Evolutionary conservation across 2,797 vertebrate species (phyloP).

Genomic region (Prionace glauca): DNA sequence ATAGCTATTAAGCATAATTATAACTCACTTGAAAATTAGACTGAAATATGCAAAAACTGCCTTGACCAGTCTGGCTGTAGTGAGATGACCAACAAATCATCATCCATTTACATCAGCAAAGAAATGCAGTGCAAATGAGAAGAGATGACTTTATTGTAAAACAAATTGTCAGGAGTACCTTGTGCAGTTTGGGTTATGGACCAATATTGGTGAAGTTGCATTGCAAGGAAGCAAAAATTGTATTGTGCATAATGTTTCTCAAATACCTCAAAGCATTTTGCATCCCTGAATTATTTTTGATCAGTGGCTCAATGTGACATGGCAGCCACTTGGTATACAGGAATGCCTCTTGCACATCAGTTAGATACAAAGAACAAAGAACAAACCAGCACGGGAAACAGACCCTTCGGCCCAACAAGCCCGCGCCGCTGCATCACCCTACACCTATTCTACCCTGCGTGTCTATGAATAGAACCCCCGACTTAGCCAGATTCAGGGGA

Average conservation of each 20-base stretch:
- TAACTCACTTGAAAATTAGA: too few relatives aligned
- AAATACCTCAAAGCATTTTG: neutral
- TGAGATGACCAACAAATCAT: neutral
- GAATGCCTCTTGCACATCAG: neutral
- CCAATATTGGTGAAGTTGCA: neutral
- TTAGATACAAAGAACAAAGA: too few relatives aligned
- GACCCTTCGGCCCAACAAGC: too few relatives aligned
- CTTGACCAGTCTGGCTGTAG: neutral
- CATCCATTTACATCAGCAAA: neutral
- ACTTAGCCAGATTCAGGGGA: too few relatives aligned
- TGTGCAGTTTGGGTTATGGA: neutral
- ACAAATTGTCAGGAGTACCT: neutral
- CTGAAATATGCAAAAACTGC: neutral
- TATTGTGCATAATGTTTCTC: neutral
- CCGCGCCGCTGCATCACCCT: too few relatives aligned
- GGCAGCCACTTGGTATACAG: neutral
- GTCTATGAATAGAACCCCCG: too few relatives aligned
- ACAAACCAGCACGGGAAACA: too few relatives aligned
- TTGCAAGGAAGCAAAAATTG: neutral
- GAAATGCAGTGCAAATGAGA: neutral
- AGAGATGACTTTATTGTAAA: neutral
- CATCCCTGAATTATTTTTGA: neutral
- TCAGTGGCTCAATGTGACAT: too few relatives aligned
- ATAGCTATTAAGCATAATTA: too few relatives aligned
- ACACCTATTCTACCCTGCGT: too few relatives aligned